Evolutionary conservation across 2,113 vertebrate genomes (phyloP).

Genomic region (Trematocara macrostoma): DNA sequence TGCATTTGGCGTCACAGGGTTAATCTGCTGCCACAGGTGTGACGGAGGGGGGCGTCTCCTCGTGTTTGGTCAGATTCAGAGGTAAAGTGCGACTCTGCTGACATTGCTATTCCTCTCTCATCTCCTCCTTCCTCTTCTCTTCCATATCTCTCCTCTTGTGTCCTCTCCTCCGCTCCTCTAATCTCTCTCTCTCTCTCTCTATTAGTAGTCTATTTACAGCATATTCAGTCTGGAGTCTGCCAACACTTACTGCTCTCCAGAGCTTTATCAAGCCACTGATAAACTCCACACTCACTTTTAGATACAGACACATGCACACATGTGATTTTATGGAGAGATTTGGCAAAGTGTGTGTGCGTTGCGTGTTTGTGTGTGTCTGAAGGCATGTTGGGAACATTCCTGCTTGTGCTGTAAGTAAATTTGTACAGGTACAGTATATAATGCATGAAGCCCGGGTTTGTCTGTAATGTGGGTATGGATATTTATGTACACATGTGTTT

Average conservation of each 20-base stretch:
- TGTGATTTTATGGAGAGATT: background rate
- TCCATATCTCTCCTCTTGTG: slow-evolving; percentile 59
- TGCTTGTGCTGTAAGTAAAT: background rate
- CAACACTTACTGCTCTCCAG: slow-evolving; percentile 60
- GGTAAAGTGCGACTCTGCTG: slow-evolving; percentile 5
- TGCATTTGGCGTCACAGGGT: background rate
- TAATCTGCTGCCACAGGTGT: slow-evolving; percentile 31
- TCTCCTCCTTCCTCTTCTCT: slow-evolving; percentile 32
- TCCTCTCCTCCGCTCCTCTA: slow-evolving; percentile 58
- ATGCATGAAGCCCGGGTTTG: background rate
- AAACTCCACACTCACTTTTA: slow-evolving; percentile 48
- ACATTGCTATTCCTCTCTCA: slow-evolving; percentile 59
- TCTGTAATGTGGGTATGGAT: background rate
- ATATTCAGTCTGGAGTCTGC: slow-evolving; percentile 54
- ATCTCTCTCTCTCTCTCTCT: slow-evolving; percentile 56
- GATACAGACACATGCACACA: slow-evolving; percentile 6
- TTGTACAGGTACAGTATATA: background rate
- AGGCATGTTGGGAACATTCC: background rate
- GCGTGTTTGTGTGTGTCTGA: background rate
- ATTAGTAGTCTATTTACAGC: slow-evolving; percentile 72
- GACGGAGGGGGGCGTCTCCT: background rate
- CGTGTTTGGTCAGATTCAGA: background rate
- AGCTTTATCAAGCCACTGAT: slow-evolving; percentile 63
- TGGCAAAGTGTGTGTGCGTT: background rate
- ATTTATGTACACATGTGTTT: slow-evolving; percentile 6